Conservation (phyloP, 2,797 vertebrate species). For the Myripristis murdjan region DNA sequence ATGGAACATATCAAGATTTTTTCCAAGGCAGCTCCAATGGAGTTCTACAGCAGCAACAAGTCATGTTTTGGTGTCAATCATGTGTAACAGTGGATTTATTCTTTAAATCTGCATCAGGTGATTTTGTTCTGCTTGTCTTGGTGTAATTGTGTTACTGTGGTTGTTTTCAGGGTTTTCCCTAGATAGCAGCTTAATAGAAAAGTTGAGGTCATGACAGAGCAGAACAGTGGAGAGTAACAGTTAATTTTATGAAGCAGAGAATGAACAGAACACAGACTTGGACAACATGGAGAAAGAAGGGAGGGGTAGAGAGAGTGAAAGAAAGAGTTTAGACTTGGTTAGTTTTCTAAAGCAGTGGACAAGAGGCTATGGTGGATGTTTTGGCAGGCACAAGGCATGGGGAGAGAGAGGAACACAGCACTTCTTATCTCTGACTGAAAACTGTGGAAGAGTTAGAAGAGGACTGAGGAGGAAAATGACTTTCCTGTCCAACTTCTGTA, state of each 20-base stretch:
- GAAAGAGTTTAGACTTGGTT: slow-evolving; percentile 5
- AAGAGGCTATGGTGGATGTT: slow-evolving; percentile 3
- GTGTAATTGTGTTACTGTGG: too few relatives aligned
- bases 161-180: too few relatives aligned
- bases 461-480: slow-evolving; percentile 6
- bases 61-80: too few relatives aligned
- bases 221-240: background rate
- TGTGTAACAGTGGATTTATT: too few relatives aligned
- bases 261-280: slow-evolving; percentile 2
- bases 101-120: too few relatives aligned
- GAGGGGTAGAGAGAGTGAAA: background rate
- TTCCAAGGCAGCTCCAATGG: too few relatives aligned
- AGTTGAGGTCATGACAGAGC: background rate
- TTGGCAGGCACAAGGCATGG: background rate
- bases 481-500: background rate
- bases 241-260: background rate
- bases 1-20: too few relatives aligned
- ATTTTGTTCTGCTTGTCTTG: too few relatives aligned
- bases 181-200: background rate
- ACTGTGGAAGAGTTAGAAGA: slow-evolving; percentile 15
- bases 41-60: too few relatives aligned
- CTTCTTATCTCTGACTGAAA: slow-evolving; percentile 34
- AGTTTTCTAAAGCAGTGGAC: slow-evolving; percentile 27
- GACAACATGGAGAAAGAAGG: background rate
- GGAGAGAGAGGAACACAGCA: slow-evolving; percentile 20